Percentiles rank a stretch among this genome's conserved stretches.
Conservation (phyloP, 1,140 invertebrate genomes). For the Drosophila pseudoananassae region DNA sequence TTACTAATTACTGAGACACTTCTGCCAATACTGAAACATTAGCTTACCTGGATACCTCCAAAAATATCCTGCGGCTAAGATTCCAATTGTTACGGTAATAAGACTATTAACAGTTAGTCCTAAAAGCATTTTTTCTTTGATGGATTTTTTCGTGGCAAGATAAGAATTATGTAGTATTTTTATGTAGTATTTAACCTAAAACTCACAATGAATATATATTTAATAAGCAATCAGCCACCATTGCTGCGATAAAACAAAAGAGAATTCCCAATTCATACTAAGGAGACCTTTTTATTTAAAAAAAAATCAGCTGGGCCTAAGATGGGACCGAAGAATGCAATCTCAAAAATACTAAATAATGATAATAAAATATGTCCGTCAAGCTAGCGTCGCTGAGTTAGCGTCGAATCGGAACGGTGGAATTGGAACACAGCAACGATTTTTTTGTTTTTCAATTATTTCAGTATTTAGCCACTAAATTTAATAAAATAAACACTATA, state of each 20-base stretch:
- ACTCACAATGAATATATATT: background rate
- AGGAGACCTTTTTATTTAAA: background rate
- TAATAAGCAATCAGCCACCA: background rate
- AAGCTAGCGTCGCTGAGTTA: too few relatives aligned
- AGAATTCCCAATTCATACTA: background rate
- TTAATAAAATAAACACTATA: too few relatives aligned
- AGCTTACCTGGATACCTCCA: background rate
- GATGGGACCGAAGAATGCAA: background rate
- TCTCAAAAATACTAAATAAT: background rate
- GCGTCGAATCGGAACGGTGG: too few relatives aligned
- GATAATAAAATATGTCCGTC: too few relatives aligned
- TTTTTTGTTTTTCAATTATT: too few relatives aligned
- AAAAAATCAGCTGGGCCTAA: background rate
- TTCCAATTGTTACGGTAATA: background rate
- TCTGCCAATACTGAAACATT: background rate
- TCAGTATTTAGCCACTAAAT: too few relatives aligned
- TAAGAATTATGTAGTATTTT: background rate
- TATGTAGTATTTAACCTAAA: background rate
- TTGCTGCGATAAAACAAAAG: background rate
- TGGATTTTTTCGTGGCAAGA: background rate
- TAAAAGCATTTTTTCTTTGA: background rate
- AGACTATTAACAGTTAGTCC: background rate
- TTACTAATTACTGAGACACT: background rate
- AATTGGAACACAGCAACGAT: too few relatives aligned
- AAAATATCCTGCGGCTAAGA: background rate